Evolutionary conservation across 30 jellyfish, hydroid and myxozoan genomes (phyloP), one percentile per base, ranked within the genome.

Genomic region (Chironex yamaguchii): DNA sequence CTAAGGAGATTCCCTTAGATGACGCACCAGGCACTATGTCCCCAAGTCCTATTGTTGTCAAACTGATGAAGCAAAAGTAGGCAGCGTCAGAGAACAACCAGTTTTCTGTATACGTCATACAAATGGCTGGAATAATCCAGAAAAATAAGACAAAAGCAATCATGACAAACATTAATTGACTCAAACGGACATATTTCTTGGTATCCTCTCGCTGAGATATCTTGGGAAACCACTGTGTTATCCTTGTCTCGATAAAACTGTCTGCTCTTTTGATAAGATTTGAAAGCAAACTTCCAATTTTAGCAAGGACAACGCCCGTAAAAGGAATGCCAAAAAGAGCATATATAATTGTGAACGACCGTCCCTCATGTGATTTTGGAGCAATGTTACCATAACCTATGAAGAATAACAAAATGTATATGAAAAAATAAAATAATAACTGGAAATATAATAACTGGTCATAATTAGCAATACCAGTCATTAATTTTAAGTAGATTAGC

Each of bases 321-420:
- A 88, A 71, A 0, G 96, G 96, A 49, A 88, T 88, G 20, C 96
- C 96, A 52, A 88, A 14, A 50, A 76, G 49, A 2, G 96, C 96
- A 30, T 76, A 66, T 35, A 88, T 13, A 20, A 88, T 79, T 84
- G 92, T 76, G 52, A 78, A 79, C 13, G 73, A 66, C 32, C 63
- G 52, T 0, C 96, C 96, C 83, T 92, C 72, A 11, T 66, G 53
- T 36, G 96, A 74, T 23, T 4, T 31, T 33, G 96, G 96, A 2
- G 52, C 36, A n/a, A 79, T 79, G 69, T 88, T 79, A 14, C 96
- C 96, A 70, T 88, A 88, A 0, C 96, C 96, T 88, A 34, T n/a
- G 34, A 49, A 4, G 14, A 49, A 86, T 23, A 23, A 12, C 17
- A 42, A 42, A 42, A 42, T 17, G 58, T 17, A 17, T 42, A 6